Evolutionary conservation across 1,140 invertebrate species (phyloP), one percentile per base, ranked within the genome.

Genomic region (Drosophila burlai): DNA sequence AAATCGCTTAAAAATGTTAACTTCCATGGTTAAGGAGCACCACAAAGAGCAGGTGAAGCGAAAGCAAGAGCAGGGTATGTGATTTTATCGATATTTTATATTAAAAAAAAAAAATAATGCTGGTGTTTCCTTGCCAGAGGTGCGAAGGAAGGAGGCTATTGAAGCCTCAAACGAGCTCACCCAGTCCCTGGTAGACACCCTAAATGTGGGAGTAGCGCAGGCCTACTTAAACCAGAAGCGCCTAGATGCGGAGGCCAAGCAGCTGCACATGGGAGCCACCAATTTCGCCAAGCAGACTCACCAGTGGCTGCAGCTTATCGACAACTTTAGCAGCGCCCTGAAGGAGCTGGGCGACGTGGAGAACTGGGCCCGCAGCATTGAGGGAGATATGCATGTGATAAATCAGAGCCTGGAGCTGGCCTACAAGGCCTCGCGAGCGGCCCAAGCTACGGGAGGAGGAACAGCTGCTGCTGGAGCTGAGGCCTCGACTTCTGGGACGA

Each of bases 291-390:
- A 99, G 94, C 98, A 99, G 93, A 99, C 98, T 4, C 96, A 98
- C 80, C 98, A 99, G 82, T 99, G 99, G 99, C 93, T 99, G 1
- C 96, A 96, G 80, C 94, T 99, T 36, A 97, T 99, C 6, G 98
- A 99, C 93, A 97, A 97, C 65, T 99, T 99, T 83, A 99, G 98
- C 80, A 97, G 97, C 93, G 96, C 98, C 2, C 93, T 99, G 1
- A 99, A 99, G 54, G 98, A 99, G 95, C 96, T 99, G 52, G 99
- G 99, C 15, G 98, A 99, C 95, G 98, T 99, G 10, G 98, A 99
- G 93, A 99, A 99, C 93, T 99, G 99, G 99, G 97, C 99, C 1
- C 95, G 96, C 78, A 98, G 97, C 76, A 99, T 99, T 81, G 99
- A 99, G 94, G 96, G 96, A 54, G 99, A 99, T 93, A 98, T 99